Evolutionary conservation across 1,140 invertebrate genomes (phyloP).

Genomic region (Camponotus pennsylvanicus): DNA sequence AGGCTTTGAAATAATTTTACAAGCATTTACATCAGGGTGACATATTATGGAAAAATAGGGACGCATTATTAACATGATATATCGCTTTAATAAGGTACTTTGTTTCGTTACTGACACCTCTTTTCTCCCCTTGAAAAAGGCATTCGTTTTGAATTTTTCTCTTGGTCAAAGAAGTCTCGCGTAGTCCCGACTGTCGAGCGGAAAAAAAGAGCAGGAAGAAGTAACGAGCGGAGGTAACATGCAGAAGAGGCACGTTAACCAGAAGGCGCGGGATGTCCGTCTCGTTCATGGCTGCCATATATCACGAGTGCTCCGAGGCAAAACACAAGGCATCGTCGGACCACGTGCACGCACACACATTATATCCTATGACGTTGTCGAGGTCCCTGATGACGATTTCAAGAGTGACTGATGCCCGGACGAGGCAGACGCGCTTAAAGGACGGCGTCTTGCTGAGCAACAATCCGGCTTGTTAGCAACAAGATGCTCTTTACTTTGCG

Average conservation of each 20-base stretch:
- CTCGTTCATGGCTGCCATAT: slow-evolving; percentile 55
- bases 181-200: neutral
- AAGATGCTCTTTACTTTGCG: slow-evolving; percentile 53
- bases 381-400: slow-evolving; percentile 57
- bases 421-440: slow-evolving; percentile 45
- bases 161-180: neutral
- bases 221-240: slow-evolving; percentile 45
- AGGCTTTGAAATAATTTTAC: no score
- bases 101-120: neutral
- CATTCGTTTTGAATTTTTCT: slow-evolving; percentile 27
- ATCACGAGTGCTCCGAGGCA: slow-evolving; percentile 61
- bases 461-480: slow-evolving; percentile 77
- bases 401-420: slow-evolving; percentile 69
- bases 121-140: neutral
- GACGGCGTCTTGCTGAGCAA: slow-evolving; percentile 77
- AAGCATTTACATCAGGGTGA: no score
- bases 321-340: slow-evolving; percentile 50
- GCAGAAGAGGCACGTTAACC: slow-evolving; percentile 52
- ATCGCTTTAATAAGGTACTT: no score
- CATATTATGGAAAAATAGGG: no score
- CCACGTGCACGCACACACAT: slow-evolving; percentile 23
- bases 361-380: slow-evolving; percentile 44
- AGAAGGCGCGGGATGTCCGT: slow-evolving; percentile 63
- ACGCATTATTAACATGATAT: no score
- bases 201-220: slow-evolving; percentile 45